Evolutionary conservation across 2,797 vertebrate genomes (phyloP).

Genomic region (Lutjanus campechanus): DNA sequence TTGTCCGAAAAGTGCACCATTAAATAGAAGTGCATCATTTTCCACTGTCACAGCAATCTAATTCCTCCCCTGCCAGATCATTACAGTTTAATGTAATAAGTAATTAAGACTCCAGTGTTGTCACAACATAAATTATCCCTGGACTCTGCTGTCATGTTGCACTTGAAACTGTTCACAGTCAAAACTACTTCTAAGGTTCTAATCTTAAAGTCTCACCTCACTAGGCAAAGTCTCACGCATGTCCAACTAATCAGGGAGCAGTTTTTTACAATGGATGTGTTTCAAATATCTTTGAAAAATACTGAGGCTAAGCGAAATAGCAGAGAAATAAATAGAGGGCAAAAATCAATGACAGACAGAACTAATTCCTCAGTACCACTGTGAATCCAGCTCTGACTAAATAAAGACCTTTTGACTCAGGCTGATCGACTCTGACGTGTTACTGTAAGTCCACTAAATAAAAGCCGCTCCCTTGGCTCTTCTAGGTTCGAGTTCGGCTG

Average conservation of each 20-base stretch:
- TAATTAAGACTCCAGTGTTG: constrained; percentile 1
- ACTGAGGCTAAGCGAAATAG: not conserved
- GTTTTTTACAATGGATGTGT: constrained; percentile 19
- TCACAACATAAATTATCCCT: constrained; percentile 8
- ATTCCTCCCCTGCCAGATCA: not conserved
- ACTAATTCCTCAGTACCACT: constrained; percentile 16
- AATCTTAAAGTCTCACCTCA: constrained; percentile 13
- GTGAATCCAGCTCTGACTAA: constrained; percentile 35
- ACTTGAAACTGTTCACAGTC: not conserved
- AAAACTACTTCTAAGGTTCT: constrained; percentile 8
- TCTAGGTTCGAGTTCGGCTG: not conserved
- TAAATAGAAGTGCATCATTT: not conserved
- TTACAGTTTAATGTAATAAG: constrained; percentile 16
- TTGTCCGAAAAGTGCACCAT: not conserved
- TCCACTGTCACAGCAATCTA: not conserved
- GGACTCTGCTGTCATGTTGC: not conserved
- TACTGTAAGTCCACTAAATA: constrained; percentile 11
- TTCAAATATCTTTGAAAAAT: constrained; percentile 38
- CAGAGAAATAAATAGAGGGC: constrained; percentile 13
- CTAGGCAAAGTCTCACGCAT: not conserved
- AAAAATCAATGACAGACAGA: constrained; percentile 24
- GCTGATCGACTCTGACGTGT: constrained; percentile 33
- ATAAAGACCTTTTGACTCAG: constrained; percentile 24
- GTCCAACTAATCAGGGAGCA: not conserved
- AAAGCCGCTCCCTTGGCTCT: no score